Evolutionary conservation across 2,888 invertebrate species (phyloP), one percentile per base, ranked within the genome.

Genomic region (Synergus laeviventris): DNA sequence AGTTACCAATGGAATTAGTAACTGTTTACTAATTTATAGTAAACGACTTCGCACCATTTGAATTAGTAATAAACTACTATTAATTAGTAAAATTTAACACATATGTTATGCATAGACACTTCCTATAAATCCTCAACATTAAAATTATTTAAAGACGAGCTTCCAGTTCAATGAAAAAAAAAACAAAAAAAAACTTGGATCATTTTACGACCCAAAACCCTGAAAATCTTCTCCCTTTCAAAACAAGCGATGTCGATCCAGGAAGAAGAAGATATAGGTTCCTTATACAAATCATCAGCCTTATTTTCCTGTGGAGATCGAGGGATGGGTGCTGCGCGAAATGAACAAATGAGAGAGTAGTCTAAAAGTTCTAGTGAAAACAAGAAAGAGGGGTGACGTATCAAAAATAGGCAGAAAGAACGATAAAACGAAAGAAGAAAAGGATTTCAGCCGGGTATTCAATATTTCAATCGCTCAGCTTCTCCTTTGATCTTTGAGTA

Each of bases 401-500:
- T 45, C 14, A 66, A 66, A 45, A 66, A 42, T 16, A 14, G 14
- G 14, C 31, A 24, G 16, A 21, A 1, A 39, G 45, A 12, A 18
- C 21, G 24, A 70, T 24, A 70, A 24, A 49, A 11, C 45, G 77
- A 60, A 74, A 74, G 74, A 80, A 79, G 82, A 83, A 83, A 84
- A 83, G 84, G 84, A 83, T 84, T 84, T 82, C 78, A 79, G 84
- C 81, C 56, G 81, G 78, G 84, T 81, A 85, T 85, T 84, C 83
- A 86, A 86, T 85, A 86, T 86, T 86, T 86, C 85, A 84, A 86
- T 86, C 84, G 85, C 76, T 78, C 81, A 82, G 82, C 77, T 81
- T 81, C 79, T 81, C 80, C 86, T 87, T 87, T 87, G 86, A 86
- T 86, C 86, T 86, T 79, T 74, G 78, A 83, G 85, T 84, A 84